phyloP scores from a whole-genome alignment of 1,140 invertebrate species.

The Drosophila orosa region DNA sequence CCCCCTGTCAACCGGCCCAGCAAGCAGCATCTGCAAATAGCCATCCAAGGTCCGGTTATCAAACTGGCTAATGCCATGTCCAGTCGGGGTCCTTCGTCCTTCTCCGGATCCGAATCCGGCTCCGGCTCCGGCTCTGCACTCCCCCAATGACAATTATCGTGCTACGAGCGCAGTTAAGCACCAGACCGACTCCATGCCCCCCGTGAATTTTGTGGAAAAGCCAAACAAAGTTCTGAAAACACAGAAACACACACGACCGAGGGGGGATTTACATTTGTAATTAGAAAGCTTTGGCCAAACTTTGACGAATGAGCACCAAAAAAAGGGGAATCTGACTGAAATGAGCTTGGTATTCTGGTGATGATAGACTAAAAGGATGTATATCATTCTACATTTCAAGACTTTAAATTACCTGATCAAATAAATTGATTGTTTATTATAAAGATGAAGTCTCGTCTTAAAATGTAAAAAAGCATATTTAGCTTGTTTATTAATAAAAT shows the following conservation, averaged over 20 bases:
- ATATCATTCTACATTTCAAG: neutral
- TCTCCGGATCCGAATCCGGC: neutral
- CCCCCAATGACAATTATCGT: constrained; percentile 71
- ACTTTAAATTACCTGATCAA: too few relatives aligned
- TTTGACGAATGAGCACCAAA: constrained; percentile 66
- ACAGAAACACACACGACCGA: constrained; percentile 32
- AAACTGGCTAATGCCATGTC: constrained; percentile 42
- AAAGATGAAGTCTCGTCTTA: neutral
- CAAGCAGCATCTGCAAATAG: constrained; percentile 50
- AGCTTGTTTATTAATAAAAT: neutral
- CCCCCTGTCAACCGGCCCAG: constrained; percentile 47
- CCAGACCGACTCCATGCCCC: constrained; percentile 22
- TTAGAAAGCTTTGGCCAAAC: constrained; percentile 76
- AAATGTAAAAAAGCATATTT: neutral
- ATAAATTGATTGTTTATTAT: neutral
- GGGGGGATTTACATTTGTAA: constrained; percentile 80
- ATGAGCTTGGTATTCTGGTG: neutral
- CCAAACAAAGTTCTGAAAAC: constrained; percentile 45
- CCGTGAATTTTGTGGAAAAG: constrained; percentile 37
- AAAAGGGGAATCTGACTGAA: constrained; percentile 33
- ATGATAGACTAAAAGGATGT: neutral
- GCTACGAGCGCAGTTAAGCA: constrained; percentile 49
- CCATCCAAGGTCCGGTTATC: constrained; percentile 46
- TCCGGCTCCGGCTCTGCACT: neutral
- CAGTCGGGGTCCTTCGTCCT: constrained; percentile 7